phyloP scores from a whole-genome alignment of 2,888 invertebrate species.

The Synergus laeviventris region DNA sequence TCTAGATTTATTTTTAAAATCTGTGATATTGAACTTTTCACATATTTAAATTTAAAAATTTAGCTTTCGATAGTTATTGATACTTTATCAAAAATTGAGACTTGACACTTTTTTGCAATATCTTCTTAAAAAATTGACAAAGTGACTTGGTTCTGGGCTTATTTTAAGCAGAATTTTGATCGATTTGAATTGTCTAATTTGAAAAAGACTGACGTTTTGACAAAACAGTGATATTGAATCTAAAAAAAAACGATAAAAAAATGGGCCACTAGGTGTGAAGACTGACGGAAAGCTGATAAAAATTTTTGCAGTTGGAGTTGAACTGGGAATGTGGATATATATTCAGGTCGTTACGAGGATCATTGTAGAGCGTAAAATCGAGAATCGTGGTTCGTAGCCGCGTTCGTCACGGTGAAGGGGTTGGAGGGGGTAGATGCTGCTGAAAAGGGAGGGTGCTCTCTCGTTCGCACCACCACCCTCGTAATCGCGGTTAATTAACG shows the following conservation, averaged over 20 bases:
- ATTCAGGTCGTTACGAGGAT: slow-evolving; percentile 42
- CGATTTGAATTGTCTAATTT: background rate
- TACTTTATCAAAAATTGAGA: too few species aligned
- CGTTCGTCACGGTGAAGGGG: slow-evolving; percentile 22
- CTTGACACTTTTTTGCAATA: too few species aligned
- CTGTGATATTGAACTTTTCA: too few species aligned
- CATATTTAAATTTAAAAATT: too few species aligned
- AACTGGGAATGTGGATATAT: background rate
- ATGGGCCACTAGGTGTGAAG: background rate
- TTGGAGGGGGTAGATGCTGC: slow-evolving; percentile 37
- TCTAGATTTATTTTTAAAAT: too few species aligned
- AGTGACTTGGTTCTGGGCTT: too few species aligned
- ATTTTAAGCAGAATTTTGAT: too few species aligned
- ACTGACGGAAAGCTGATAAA: background rate
- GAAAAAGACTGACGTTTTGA: background rate
- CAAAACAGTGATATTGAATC: background rate
- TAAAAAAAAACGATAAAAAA: background rate
- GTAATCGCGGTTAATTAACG: slow-evolving; percentile 72
- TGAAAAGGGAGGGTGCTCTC: slow-evolving; percentile 57
- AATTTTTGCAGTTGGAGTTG: background rate
- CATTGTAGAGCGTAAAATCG: slow-evolving; percentile 46
- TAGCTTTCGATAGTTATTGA: too few species aligned
- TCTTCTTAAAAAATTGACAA: too few species aligned
- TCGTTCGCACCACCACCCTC: slow-evolving; percentile 65
- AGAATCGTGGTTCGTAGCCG: slow-evolving; percentile 15